Evolutionary conservation across 2,113 vertebrate species (phyloP).

Genomic region (Ibidorhyncha struthersii): DNA sequence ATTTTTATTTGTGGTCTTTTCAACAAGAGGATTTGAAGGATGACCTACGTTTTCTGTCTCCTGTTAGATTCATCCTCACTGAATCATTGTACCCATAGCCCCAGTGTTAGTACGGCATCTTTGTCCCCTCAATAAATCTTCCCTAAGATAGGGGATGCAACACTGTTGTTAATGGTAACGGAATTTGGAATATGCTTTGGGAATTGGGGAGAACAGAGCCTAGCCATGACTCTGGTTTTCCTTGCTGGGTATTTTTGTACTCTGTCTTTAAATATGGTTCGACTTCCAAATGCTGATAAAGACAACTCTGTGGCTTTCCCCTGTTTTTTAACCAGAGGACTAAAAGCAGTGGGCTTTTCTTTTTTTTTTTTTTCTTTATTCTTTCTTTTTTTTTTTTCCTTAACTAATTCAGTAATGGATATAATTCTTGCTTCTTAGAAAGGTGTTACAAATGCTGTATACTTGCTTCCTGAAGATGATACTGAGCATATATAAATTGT

Average conservation of each 20-base stretch:
- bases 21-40: conserved; percentile 34
- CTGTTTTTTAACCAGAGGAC: not conserved
- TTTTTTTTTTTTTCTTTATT: not conserved
- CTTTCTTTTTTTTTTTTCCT: not conserved
- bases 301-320: not conserved
- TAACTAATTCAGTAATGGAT: not conserved
- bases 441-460: conserved; percentile 17
- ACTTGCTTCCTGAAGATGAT: conserved; percentile 51
- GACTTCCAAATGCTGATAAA: not conserved
- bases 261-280: conserved; percentile 9
- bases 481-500: conserved; percentile 16
- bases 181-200: conserved; percentile 27
- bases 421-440: conserved; percentile 22
- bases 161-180: conserved; percentile 3
- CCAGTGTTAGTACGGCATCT: not conserved
- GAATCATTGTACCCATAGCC: not conserved
- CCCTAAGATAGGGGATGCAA: not conserved
- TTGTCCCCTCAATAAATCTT: conserved; percentile 12
- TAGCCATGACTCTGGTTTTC: not conserved
- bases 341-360: not conserved
- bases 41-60: not conserved
- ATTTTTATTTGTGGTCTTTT: conserved; percentile 43
- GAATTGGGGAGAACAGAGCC: not conserved
- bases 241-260: not conserved
- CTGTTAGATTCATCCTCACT: not conserved